Percentiles rank a stretch among this genome's conserved stretches.
phyloP scores from a whole-genome alignment of 2,888 invertebrate genomes.

The Eupithecia pulchellata region DNA sequence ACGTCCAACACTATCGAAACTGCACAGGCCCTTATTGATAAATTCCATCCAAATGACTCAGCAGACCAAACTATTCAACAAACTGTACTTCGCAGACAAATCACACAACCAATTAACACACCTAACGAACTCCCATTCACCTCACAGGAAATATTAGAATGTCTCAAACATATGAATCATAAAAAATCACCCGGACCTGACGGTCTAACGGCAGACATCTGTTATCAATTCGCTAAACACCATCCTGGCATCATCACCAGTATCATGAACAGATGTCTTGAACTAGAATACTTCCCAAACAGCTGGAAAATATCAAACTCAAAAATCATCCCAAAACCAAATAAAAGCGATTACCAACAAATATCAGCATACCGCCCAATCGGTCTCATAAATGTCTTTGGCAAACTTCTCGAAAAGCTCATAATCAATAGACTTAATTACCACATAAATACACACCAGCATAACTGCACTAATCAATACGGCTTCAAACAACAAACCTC shows the following conservation, averaged over 20 bases:
- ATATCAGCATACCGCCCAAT: constrained; percentile 43
- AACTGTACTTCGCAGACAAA: neutral
- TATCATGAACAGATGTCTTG: too few species aligned
- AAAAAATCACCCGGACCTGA: neutral
- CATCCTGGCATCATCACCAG: neutral
- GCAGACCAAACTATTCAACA: neutral
- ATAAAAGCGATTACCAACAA: constrained; percentile 28
- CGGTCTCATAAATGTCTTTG: constrained; percentile 39
- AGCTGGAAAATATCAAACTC: too few species aligned
- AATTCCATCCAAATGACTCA: neutral
- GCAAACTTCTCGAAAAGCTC: constrained; percentile 42
- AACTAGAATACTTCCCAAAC: too few species aligned
- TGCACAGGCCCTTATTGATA: neutral
- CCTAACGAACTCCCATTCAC: neutral
- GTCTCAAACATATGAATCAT: neutral
- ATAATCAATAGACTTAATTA: constrained; percentile 14
- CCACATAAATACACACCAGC: constrained; percentile 8
- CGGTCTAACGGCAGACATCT: neutral
- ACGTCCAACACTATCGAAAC: neutral
- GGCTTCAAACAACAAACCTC: constrained; percentile 40
- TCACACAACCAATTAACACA: neutral
- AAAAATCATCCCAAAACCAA: constrained; percentile 44
- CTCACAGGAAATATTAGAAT: neutral
- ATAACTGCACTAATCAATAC: constrained; percentile 24
- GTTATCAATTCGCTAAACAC: neutral